A percentile compares a stretch with the other conserved stretches of the same genome.
phyloP scores from a whole-genome alignment of 1,140 invertebrate species.

The Drosophila ohnishii region DNA sequence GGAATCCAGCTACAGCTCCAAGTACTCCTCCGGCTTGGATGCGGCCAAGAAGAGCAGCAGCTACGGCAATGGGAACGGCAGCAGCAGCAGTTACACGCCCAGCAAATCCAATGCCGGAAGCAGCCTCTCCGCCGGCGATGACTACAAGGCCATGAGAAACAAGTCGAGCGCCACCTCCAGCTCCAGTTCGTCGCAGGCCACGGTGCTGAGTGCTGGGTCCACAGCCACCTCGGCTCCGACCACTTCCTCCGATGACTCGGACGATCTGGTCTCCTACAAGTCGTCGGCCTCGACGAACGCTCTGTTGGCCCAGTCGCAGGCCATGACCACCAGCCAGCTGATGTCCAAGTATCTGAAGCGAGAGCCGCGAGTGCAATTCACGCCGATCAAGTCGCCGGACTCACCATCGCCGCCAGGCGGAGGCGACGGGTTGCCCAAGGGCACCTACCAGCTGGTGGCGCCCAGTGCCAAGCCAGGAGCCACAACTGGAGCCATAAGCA shows the following conservation, averaged over 20 bases:
- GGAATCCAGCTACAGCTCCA: constrained; percentile 40
- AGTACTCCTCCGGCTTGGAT: constrained; percentile 58
- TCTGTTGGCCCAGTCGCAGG: constrained; percentile 76
- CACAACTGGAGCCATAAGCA: constrained; percentile 71
- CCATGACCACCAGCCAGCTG: constrained; percentile 80
- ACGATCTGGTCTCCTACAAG: constrained; percentile 78
- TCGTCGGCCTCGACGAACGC: constrained; percentile 80
- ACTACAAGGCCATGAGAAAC: constrained; percentile 77
- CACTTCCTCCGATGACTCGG: constrained; percentile 79
- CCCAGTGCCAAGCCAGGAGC: constrained; percentile 51
- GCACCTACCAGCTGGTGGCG: constrained; percentile 73
- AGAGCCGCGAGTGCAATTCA: constrained; percentile 77
- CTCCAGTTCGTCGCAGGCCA: constrained; percentile 78
- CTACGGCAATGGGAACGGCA: constrained; percentile 23
- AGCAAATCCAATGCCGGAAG: constrained; percentile 22
- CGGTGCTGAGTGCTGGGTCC: constrained; percentile 78
- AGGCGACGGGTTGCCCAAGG: constrained; percentile 72
- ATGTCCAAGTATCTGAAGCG: constrained; percentile 82
- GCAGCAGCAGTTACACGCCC: constrained; percentile 53
- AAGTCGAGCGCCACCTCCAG: constrained; percentile 81
- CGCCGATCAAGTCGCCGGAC: constrained; percentile 80
- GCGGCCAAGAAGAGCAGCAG: constrained; percentile 57
- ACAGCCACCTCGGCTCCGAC: constrained; percentile 77
- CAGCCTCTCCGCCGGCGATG: constrained; percentile 50
- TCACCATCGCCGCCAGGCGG: constrained; percentile 78